Evolutionary conservation across 2,797 vertebrate genomes (phyloP), one percentile per base, ranked within the genome.

Genomic region (Cygnus olor): DNA sequence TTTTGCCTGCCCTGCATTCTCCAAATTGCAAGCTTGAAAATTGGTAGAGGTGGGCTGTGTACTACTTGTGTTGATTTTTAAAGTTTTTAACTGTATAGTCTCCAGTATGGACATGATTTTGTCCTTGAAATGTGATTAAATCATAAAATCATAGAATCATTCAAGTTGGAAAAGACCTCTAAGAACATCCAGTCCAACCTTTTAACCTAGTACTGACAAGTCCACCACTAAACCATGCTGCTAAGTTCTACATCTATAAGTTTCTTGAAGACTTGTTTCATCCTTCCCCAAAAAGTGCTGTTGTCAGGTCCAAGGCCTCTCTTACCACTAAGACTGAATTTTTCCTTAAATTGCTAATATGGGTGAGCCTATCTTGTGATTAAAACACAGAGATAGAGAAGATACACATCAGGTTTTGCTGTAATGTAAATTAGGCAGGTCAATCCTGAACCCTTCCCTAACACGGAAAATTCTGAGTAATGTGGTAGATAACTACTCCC

Each of bases 381-480:
- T 60, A 85, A 80, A 88, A 79, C 36, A 47, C 21, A 60, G 40
- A 65, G 18, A 12, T 11, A 64, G 25, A 16, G 60, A 64, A 61
- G 44, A 21, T 57, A 11, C 2, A 2, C 71, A 40, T 74, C 36
- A 42, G 9, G 3, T 73, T 84, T 83, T 85, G 66, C 51, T 84
- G 28, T 85, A 66, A 44, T 47, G 17, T 64, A 32, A 64, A 82
- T 30, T 21, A 68, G 44, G 17, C 57, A 38, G 40, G 63, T 88
- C 42, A 77, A 3, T 70, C 25, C 63, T 38, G 15, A 78, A 34
- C 4, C 16, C 19, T 63, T 5, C 40, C 9, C 25, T 51, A 45
- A 70, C 30, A 28, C 86, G 54, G 36, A 78, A 94, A 85, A 93
- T 80, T 53, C 86, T 70, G 72, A 72, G 32, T 85, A 82, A 89